Evolutionary conservation across 2,888 invertebrate species (phyloP).

Genomic region (Colletes collaris): DNA sequence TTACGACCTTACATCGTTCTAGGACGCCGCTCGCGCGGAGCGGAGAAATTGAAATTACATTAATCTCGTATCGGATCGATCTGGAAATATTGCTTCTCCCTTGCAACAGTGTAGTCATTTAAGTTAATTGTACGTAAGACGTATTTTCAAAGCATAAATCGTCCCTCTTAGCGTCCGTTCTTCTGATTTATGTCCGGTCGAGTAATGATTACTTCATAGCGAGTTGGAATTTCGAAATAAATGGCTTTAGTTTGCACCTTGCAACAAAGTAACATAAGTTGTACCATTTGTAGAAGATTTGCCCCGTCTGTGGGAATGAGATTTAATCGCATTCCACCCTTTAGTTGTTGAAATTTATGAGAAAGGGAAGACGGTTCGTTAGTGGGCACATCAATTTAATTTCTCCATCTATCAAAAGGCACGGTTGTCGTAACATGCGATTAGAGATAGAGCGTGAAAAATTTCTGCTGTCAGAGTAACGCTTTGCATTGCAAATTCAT

Average conservation of each 20-base stretch:
- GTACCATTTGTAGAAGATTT: slow-evolving; percentile 31
- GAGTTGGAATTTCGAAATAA: background rate
- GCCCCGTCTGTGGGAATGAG: slow-evolving; percentile 46
- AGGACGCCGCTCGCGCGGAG: background rate
- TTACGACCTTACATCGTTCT: slow-evolving; percentile 42
- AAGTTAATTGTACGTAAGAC: too few species aligned
- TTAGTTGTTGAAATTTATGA: slow-evolving; percentile 22
- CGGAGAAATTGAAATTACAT: slow-evolving; percentile 1
- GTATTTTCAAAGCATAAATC: too few species aligned
- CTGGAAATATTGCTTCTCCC: background rate
- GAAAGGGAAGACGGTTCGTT: slow-evolving; percentile 43
- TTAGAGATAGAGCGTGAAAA: background rate
- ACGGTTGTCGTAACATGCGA: too few species aligned
- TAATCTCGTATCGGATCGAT: background rate
- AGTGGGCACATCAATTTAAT: slow-evolving; percentile 20
- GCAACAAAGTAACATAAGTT: slow-evolving; percentile 1
- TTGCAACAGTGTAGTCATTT: too few species aligned
- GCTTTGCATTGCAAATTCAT: background rate
- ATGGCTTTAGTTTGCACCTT: slow-evolving; percentile 7
- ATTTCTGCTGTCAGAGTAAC: background rate
- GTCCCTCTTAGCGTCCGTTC: too few species aligned
- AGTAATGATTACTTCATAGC: background rate
- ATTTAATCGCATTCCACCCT: slow-evolving; percentile 43
- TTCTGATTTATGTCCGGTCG: too few species aligned
- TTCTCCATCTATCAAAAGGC: slow-evolving; percentile 15